phyloP scores from a whole-genome alignment of 1,140 invertebrate species.

The Hyposmocoma kahamanoa region DNA sequence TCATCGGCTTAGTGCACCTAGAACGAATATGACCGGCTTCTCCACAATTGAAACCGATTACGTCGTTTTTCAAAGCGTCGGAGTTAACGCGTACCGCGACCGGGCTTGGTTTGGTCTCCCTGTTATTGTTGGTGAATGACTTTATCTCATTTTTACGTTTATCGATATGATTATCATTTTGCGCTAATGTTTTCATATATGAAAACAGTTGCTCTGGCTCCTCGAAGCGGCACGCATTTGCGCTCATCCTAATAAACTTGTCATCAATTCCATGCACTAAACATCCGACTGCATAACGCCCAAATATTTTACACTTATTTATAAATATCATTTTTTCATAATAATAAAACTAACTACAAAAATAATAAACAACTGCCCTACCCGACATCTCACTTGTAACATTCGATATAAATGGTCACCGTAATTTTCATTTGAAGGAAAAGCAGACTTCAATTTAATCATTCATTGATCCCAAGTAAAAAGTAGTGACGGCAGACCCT shows the following conservation, averaged over 20 bases:
- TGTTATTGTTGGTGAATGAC: not conserved
- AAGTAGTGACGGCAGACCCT: conserved; percentile 7
- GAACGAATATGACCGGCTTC: conserved; percentile 5
- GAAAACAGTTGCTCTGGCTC: conserved; percentile 3
- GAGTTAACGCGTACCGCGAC: too few relatives aligned
- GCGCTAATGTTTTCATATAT: conserved; percentile 3
- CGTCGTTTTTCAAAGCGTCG: too few relatives aligned
- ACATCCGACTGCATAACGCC: conserved; percentile 5
- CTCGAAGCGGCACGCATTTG: conserved; percentile 1
- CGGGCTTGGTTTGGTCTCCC: not conserved
- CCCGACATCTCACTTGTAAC: conserved; percentile 1
- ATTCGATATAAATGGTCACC: not conserved
- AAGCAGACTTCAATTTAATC: conserved; percentile 7
- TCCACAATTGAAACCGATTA: conserved; percentile 6
- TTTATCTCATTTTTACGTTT: not conserved
- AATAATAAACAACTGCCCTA: conserved; percentile 1
- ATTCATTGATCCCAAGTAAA: conserved; percentile 16
- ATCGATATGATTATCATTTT: not conserved
- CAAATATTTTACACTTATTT: conserved; percentile 6
- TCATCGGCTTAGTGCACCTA: conserved; percentile 7
- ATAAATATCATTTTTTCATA: conserved; percentile 8
- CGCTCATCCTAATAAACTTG: conserved; percentile 6
- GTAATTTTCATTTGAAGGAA: conserved; percentile 12
- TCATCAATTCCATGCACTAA: conserved; percentile 8
- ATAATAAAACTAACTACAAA: too few relatives aligned